Evolutionary conservation across 1,140 invertebrate genomes (phyloP).

Genomic region (Rhyacophila brunnea): DNA sequence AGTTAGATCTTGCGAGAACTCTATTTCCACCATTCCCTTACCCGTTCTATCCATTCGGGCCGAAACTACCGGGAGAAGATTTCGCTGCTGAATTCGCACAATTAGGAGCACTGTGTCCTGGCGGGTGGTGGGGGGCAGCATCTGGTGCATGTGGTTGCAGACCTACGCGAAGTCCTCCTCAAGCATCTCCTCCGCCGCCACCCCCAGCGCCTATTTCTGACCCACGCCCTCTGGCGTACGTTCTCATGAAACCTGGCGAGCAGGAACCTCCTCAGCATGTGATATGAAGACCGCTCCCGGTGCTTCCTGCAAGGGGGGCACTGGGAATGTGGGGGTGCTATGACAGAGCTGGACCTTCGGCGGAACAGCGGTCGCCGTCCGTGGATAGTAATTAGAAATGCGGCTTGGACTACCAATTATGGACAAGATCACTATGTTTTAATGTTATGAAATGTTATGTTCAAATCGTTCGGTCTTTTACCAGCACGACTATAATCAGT

Average conservation of each 20-base stretch:
- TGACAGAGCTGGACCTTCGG: conserved; percentile 29
- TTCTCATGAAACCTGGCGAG: conserved; percentile 24
- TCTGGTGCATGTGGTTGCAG: conserved; percentile 45
- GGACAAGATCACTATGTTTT: no score
- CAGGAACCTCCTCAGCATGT: conserved; percentile 62
- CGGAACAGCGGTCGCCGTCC: conserved; percentile 26
- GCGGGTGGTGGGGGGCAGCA: conserved; percentile 36
- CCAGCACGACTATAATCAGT: no score
- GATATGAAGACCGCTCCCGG: conserved; percentile 80
- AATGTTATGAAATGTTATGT: no score
- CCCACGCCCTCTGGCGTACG: conserved; percentile 30
- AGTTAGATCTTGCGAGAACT: conserved; percentile 64
- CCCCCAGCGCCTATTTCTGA: conserved; percentile 39
- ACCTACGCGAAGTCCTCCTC: conserved; percentile 48
- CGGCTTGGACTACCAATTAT: no score
- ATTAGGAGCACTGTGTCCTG: conserved; percentile 54
- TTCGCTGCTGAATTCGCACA: conserved; percentile 66
- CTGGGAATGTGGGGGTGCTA: conserved; percentile 52
- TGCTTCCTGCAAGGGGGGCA: conserved; percentile 63
- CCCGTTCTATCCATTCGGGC: conserved; percentile 64
- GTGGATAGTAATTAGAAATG: conserved; percentile 20
- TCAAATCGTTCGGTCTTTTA: no score
- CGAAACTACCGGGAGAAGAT: conserved; percentile 62
- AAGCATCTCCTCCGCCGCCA: conserved; percentile 41
- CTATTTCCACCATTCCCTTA: conserved; percentile 71